These are phyloP conservation scores for Chionoecetes opilio DNA, from an alignment of 1,140 invertebrate genomes.

Conservation along the genomic window DNA sequence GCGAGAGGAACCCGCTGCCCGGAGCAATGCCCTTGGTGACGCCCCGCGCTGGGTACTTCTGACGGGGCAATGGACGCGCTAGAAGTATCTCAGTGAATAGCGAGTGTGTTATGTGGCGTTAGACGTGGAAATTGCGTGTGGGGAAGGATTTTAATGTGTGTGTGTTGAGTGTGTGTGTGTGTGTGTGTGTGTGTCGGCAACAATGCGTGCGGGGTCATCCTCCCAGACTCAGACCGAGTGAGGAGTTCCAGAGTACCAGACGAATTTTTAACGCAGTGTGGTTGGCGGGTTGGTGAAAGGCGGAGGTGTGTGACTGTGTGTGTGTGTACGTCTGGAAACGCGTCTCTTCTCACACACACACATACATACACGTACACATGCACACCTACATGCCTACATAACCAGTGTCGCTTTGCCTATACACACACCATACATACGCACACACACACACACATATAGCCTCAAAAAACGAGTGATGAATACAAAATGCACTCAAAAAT, in stretches of 20 bases:
- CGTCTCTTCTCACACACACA: not conserved
- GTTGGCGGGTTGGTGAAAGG: not conserved
- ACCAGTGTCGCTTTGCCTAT: not conserved
- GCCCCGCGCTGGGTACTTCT: not conserved
- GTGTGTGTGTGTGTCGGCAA: slow-evolving; percentile 11
- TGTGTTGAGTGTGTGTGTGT: not conserved
- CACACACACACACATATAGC: slow-evolving; percentile 20
- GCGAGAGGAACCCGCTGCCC: not conserved
- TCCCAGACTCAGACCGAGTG: not conserved
- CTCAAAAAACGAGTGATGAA: not conserved
- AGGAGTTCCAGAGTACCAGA: not conserved
- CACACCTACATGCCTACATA: slow-evolving; percentile 16
- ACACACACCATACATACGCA: not conserved
- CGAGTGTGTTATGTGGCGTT: no score
- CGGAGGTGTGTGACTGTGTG: not conserved
- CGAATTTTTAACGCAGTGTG: no score
- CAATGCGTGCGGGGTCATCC: not conserved
- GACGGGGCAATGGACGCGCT: not conserved
- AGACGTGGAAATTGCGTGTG: not conserved
- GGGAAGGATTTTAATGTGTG: not conserved
- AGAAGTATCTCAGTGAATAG: not conserved
- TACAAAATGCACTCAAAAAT: no score
- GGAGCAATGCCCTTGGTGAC: not conserved
- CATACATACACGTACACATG: slow-evolving; percentile 15
- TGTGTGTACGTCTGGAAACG: no score